Percentiles rank a stretch among this genome's conserved stretches.
These are phyloP conservation scores for Peromyscus californicus DNA, from an alignment of 2,113 vertebrate genomes.

Conservation along the genomic window DNA sequence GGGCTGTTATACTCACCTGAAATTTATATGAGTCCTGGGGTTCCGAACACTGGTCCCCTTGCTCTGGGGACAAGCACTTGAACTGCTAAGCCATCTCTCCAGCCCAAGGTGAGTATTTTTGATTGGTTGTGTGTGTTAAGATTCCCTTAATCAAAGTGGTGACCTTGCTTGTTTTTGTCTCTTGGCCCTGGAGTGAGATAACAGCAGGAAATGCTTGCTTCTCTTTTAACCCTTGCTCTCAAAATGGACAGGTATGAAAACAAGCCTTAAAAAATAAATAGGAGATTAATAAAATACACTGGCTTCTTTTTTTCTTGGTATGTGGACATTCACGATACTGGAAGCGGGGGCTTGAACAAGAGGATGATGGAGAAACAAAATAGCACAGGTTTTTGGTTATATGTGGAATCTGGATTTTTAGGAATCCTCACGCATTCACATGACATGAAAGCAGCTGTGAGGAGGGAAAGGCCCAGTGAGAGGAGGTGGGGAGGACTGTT, in stretches of 20 bases:
- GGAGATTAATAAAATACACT: background rate
- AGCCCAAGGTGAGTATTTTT: background rate
- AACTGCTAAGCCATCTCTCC: background rate
- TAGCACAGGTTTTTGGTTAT: background rate
- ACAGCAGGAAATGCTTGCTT: background rate
- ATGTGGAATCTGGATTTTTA: background rate
- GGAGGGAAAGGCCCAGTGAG: background rate
- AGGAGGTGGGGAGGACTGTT: background rate
- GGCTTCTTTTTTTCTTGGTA: background rate
- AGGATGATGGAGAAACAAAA: background rate
- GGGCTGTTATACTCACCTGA: background rate
- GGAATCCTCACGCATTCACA: background rate
- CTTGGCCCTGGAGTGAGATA: background rate
- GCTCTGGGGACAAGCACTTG: background rate
- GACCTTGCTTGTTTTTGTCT: background rate
- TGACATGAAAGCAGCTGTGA: background rate
- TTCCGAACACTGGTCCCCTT: background rate
- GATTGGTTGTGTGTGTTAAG: too few species aligned
- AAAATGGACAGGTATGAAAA: background rate
- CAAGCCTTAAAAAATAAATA: background rate
- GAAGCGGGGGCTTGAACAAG: background rate
- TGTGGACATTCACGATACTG: background rate
- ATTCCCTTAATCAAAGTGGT: too few species aligned
- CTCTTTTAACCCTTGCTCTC: background rate
- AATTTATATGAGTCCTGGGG: background rate